Percentiles rank a stretch among this genome's conserved stretches.
Evolutionary conservation across 2,888 invertebrate genomes (phyloP).

Genomic region (Rapana venosa): DNA sequence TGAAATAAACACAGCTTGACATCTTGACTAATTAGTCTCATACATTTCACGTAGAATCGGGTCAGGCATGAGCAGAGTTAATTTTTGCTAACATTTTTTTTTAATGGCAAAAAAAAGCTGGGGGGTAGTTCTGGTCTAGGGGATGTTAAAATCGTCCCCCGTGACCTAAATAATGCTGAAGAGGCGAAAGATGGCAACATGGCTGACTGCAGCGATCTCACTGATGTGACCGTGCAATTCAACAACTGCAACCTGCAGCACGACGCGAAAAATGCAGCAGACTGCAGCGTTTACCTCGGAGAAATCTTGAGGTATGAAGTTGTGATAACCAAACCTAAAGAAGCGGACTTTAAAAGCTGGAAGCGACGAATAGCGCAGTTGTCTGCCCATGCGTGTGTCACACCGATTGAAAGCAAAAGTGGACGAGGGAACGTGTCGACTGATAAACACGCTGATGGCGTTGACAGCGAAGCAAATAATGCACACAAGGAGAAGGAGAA

Average conservation of each 20-base stretch:
- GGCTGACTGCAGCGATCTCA: constrained; percentile 46
- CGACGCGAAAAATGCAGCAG: constrained; percentile 22
- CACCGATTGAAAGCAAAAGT: constrained; percentile 31
- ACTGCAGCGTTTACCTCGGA: constrained; percentile 50
- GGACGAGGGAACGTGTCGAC: background rate
- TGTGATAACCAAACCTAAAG: constrained; percentile 43
- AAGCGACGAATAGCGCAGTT: constrained; percentile 44
- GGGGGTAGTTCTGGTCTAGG: too few relatives aligned
- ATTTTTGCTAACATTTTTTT: too few relatives aligned
- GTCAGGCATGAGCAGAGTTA: too few relatives aligned
- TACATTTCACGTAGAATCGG: too few relatives aligned
- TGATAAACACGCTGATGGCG: background rate
- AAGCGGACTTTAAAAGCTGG: constrained; percentile 41
- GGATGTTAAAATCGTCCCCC: too few relatives aligned
- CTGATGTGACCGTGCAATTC: constrained; percentile 41
- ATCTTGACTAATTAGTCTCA: too few relatives aligned
- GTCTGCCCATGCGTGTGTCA: constrained; percentile 46
- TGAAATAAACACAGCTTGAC: too few relatives aligned
- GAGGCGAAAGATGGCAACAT: background rate
- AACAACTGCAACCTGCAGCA: constrained; percentile 21
- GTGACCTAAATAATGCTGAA: background rate
- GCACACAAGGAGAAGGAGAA: background rate
- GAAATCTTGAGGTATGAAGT: constrained; percentile 50
- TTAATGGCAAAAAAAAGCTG: too few relatives aligned
- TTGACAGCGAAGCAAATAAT: background rate